phyloP scores from a whole-genome alignment of 2,797 vertebrate species.

The Microcaecilia unicolor region DNA sequence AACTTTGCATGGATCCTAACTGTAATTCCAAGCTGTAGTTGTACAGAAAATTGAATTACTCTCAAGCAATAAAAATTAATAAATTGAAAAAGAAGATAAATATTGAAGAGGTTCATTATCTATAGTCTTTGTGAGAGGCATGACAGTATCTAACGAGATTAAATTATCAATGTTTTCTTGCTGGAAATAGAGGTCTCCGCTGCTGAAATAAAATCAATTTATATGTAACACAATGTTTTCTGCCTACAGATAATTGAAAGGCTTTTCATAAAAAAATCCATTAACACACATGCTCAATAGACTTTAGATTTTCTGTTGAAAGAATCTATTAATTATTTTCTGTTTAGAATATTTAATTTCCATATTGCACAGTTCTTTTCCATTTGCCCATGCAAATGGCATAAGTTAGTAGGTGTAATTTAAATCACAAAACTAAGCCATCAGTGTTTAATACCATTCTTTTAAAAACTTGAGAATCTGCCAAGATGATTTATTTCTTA shows the following conservation, averaged over 20 bases:
- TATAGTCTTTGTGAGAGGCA: neutral
- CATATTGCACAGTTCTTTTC: neutral
- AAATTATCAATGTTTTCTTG: slow-evolving; percentile 12
- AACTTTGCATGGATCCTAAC: no score
- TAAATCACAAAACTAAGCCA: neutral
- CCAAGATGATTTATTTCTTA: no score
- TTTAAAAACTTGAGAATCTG: no score
- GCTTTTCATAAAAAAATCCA: slow-evolving; percentile 14
- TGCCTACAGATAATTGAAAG: slow-evolving; percentile 7
- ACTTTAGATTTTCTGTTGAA: slow-evolving; percentile 14
- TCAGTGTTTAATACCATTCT: neutral
- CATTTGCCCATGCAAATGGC: no score
- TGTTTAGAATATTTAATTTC: slow-evolving; percentile 11
- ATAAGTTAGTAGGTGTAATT: neutral
- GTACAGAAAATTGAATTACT: no score
- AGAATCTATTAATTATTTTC: slow-evolving; percentile 18
- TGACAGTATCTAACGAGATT: neutral
- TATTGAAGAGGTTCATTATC: neutral
- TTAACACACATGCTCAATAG: slow-evolving; percentile 9
- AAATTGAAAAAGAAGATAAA: slow-evolving; percentile 5
- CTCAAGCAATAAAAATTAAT: slow-evolving; percentile 6
- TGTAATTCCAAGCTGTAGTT: no score
- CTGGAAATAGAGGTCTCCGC: slow-evolving; percentile 3
- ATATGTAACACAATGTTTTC: slow-evolving; percentile 6
- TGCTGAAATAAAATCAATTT: slow-evolving; percentile 18